Percentiles rank a stretch among this genome's conserved stretches.
Evolutionary conservation across 1,140 invertebrate genomes (phyloP).

Genomic region (Polypedilum vanderplanki): DNA sequence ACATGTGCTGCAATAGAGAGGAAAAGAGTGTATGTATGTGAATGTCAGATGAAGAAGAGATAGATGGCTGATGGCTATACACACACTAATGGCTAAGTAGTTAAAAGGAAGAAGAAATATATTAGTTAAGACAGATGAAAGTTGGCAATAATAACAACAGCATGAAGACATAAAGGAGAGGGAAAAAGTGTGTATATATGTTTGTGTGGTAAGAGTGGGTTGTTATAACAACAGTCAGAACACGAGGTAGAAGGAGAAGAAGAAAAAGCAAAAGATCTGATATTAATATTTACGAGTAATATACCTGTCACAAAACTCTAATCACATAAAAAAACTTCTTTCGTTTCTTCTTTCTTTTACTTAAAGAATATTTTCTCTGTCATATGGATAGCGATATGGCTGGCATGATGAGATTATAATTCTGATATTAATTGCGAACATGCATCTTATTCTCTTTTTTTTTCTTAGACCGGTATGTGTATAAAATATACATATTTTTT

Average conservation of each 20-base stretch:
- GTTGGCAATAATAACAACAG: too few relatives aligned
- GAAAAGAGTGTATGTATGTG: too few relatives aligned
- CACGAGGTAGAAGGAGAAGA: not conserved
- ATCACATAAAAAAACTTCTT: slow-evolving; percentile 11
- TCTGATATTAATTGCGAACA: slow-evolving; percentile 12
- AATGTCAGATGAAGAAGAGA: too few relatives aligned
- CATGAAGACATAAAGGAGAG: too few relatives aligned
- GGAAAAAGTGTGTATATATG: too few relatives aligned
- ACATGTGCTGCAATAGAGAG: not conserved
- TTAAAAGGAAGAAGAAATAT: too few relatives aligned
- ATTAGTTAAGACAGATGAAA: too few relatives aligned
- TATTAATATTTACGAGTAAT: slow-evolving; percentile 25
- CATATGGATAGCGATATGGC: not conserved
- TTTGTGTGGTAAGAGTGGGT: too few relatives aligned
- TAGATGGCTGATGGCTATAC: too few relatives aligned
- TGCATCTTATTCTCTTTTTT: not conserved
- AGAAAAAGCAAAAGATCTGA: slow-evolving; percentile 8
- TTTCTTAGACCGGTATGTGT: not conserved
- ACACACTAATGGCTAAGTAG: too few relatives aligned
- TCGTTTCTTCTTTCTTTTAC: not conserved
- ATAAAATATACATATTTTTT: not conserved
- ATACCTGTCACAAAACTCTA: slow-evolving; percentile 27
- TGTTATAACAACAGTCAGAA: too few relatives aligned
- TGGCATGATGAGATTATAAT: slow-evolving; percentile 11
- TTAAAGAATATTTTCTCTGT: not conserved